Evolutionary conservation across 2,888 invertebrate species (phyloP).

Genomic region (Synergus itoensis): DNA sequence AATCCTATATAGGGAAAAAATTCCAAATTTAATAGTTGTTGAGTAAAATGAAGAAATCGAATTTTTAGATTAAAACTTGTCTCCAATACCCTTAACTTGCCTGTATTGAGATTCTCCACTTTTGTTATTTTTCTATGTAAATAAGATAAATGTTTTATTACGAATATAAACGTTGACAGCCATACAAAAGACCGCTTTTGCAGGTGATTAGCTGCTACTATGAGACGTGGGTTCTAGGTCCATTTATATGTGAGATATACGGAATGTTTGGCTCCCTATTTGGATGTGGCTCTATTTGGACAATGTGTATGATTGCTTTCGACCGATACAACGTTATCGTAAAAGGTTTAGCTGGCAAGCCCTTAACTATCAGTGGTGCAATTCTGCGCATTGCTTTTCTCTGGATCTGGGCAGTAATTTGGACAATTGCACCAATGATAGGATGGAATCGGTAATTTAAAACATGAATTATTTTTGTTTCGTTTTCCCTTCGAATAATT

Average conservation of each 20-base stretch:
- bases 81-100: too few species aligned
- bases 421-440: constrained; percentile 91
- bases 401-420: constrained; percentile 87
- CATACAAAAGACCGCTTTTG: background rate
- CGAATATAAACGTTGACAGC: background rate
- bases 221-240: constrained; percentile 83
- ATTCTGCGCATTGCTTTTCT: constrained; percentile 87
- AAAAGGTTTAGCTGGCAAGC: constrained; percentile 91
- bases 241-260: constrained; percentile 92
- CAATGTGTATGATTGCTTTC: constrained; percentile 94
- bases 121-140: too few species aligned
- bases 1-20: too few species aligned
- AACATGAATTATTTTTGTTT: constrained; percentile 18
- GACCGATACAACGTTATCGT: constrained; percentile 97
- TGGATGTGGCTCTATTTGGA: constrained; percentile 95
- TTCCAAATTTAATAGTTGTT: too few species aligned
- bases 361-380: constrained; percentile 90
- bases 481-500: background rate
- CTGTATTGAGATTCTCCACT: too few species aligned
- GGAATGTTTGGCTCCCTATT: constrained; percentile 92
- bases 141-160: background rate
- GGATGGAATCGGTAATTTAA: constrained; percentile 88
- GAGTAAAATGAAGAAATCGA: too few species aligned
- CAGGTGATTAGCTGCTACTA: constrained; percentile 88
- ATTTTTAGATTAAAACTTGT: too few species aligned